Percentiles rank a stretch among this genome's conserved stretches.
Evolutionary conservation across 2,113 vertebrate genomes (phyloP).

Genomic region (Phodopus roborovskii): DNA sequence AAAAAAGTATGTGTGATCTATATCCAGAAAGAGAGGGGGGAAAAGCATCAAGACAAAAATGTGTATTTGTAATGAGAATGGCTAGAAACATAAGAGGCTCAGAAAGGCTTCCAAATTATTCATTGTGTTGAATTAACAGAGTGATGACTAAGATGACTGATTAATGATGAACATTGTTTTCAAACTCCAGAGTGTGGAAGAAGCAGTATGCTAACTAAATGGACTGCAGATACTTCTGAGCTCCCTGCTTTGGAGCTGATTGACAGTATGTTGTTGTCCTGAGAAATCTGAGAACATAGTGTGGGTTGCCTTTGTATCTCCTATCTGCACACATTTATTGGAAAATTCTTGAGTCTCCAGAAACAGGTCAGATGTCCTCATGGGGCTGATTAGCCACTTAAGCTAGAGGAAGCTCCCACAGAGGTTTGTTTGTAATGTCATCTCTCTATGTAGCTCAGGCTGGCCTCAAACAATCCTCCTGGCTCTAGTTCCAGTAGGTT

Average conservation of each 20-base stretch:
- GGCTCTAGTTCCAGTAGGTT: not conserved
- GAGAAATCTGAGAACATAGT: not conserved
- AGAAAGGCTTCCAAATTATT: slow-evolving; percentile 44
- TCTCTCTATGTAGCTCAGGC: not conserved
- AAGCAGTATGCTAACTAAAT: not conserved
- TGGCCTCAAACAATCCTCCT: not conserved
- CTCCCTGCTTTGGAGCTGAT: not conserved
- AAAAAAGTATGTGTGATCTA: slow-evolving; percentile 5
- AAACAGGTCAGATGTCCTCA: not conserved
- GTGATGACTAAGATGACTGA: not conserved
- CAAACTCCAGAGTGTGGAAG: not conserved
- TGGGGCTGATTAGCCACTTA: not conserved
- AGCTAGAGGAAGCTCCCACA: not conserved
- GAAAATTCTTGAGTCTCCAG: slow-evolving; percentile 17
- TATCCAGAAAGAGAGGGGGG: not conserved
- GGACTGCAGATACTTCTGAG: not conserved
- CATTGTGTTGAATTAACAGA: slow-evolving; percentile 50
- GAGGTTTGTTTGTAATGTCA: not conserved
- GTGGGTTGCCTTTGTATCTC: not conserved
- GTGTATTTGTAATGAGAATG: not conserved
- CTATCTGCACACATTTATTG: slow-evolving; percentile 29
- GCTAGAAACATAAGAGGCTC: slow-evolving; percentile 2
- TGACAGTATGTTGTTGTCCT: not conserved
- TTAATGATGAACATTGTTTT: slow-evolving; percentile 6
- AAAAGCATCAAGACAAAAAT: not conserved